phyloP scores from a whole-genome alignment of 2,888 invertebrate genomes.

The Arrhopalites spinosus region DNA sequence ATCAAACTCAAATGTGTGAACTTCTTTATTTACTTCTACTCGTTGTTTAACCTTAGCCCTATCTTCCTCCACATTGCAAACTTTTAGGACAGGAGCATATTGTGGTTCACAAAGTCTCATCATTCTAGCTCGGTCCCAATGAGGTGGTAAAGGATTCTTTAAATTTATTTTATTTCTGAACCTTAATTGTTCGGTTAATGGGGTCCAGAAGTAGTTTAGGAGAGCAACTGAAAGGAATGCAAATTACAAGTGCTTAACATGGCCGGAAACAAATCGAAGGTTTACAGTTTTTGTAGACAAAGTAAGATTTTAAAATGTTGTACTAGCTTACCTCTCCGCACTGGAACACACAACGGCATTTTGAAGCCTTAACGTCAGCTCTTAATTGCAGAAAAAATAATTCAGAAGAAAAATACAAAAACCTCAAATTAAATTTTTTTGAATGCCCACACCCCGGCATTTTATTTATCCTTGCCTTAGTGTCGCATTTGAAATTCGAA shows the following conservation, averaged over 20 bases:
- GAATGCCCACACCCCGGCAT: background rate
- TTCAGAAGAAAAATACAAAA: no score
- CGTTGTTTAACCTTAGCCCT: no score
- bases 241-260: background rate
- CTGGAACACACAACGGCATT: background rate
- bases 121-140: conserved; percentile 71
- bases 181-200: conserved; percentile 59
- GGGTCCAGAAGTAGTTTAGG: conserved; percentile 49
- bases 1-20: no score
- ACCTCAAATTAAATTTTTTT: no score
- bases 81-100: conserved; percentile 61
- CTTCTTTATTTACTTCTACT: no score
- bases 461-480: background rate
- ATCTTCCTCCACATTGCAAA: conserved; percentile 36
- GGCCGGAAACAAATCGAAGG: background rate
- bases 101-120: conserved; percentile 70
- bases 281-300: background rate
- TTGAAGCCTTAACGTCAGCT: background rate
- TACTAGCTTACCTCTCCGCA: no score
- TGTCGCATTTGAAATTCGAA: background rate
- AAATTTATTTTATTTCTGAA: conserved; percentile 79
- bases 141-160: conserved; percentile 72
- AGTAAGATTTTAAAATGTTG: background rate
- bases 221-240: background rate
- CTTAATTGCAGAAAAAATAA: background rate